Evolutionary conservation across 1,140 invertebrate genomes (phyloP).

Genomic region (Globodera rostochiensis): DNA sequence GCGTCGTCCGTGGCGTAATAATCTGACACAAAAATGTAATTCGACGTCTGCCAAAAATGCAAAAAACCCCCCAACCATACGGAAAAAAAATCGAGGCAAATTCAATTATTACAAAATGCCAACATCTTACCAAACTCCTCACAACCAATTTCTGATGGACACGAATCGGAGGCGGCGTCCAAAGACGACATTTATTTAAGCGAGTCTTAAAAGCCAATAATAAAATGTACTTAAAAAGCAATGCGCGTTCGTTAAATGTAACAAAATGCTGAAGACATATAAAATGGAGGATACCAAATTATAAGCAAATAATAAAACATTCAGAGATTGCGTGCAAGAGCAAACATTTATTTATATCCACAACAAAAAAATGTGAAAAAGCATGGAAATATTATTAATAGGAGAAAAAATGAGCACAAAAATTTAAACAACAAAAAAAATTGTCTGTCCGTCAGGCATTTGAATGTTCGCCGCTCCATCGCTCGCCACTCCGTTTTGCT

Average conservation of each 20-base stretch:
- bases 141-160: slow-evolving; percentile 25
- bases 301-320: too few relatives aligned
- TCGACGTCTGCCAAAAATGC: not conserved
- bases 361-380: too few relatives aligned
- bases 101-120: not conserved
- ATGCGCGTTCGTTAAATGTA: not conserved
- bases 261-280: not conserved
- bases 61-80: not conserved
- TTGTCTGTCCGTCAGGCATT: not conserved
- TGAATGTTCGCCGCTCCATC: not conserved
- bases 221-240: not conserved
- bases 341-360: too few relatives aligned
- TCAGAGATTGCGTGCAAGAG: too few relatives aligned
- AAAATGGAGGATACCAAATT: not conserved
- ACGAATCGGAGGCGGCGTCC: slow-evolving; percentile 23
- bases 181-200: slow-evolving; percentile 3
- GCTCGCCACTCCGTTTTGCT: not conserved
- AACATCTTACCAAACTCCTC: slow-evolving; percentile 4
- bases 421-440: too few relatives aligned
- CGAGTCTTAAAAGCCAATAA: not conserved
- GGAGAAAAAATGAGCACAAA: too few relatives aligned
- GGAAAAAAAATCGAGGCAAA: not conserved
- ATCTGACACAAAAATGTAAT: slow-evolving; percentile 31
- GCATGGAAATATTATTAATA: too few relatives aligned
- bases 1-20: slow-evolving; percentile 35